A percentile compares a stretch with the other conserved stretches of the same genome.
These are phyloP conservation scores for Styela clava DNA, from an alignment of 23 tunicate genomes.

Conservation along the genomic window DNA sequence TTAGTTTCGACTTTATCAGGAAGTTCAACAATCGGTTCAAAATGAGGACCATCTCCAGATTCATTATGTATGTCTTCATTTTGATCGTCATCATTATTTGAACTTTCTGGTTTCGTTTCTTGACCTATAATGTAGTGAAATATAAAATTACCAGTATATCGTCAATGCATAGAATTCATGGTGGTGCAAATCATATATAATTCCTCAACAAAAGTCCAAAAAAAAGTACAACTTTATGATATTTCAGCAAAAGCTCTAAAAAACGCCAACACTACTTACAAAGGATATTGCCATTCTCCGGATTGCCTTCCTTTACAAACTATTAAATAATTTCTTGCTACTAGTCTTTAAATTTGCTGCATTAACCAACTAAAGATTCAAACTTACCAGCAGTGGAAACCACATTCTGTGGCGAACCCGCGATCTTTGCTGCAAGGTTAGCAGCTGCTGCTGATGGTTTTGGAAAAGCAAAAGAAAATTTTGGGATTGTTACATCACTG, in stretches of 20 bases:
- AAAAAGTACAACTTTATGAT: no score
- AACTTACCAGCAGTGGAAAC: no score
- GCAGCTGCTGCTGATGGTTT: conserved; percentile 8
- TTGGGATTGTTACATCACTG: background rate
- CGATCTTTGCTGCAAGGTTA: conserved; percentile 22
- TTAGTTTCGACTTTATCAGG: conserved; percentile 63
- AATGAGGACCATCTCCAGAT: conserved; percentile 57
- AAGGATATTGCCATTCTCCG: no score
- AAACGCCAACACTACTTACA: no score
- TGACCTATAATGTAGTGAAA: background rate
- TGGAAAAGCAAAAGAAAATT: conserved; percentile 7
- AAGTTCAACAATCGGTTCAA: conserved; percentile 60
- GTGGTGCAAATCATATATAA: no score
- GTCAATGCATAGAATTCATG: background rate
- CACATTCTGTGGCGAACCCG: conserved; percentile 5
- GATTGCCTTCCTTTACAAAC: no score
- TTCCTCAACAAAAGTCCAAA: no score
- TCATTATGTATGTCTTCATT: conserved; percentile 12
- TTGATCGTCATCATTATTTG: conserved; percentile 10
- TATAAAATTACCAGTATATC: background rate
- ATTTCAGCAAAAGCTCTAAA: no score
- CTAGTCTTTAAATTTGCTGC: no score
- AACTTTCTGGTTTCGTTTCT: conserved; percentile 15
- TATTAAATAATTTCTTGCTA: no score
- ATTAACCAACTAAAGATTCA: no score